phyloP scores from a whole-genome alignment of 2,797 vertebrate species.

The Lacerta bilineata region DNA sequence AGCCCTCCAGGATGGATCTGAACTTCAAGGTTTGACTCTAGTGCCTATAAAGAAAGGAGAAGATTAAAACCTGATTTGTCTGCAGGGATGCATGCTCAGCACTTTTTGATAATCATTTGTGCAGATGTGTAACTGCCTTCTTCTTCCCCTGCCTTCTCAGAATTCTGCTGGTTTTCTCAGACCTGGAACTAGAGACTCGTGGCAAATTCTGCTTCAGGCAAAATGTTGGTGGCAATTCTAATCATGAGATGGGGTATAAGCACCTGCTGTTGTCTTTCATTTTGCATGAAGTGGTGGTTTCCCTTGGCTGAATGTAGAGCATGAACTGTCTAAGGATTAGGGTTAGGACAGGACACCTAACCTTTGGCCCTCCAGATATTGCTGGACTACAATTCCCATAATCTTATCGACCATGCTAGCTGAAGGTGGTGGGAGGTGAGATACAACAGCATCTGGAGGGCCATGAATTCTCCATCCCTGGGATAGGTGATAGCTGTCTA shows the following conservation, averaged over 20 bases:
- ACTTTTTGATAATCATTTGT: neutral
- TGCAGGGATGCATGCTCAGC: neutral
- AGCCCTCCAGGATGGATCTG: conserved; percentile 12
- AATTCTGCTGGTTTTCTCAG: neutral
- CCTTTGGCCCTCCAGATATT: neutral
- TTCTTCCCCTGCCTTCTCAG: neutral
- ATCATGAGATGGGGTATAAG: neutral
- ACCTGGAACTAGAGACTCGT: neutral
- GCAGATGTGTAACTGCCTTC: neutral
- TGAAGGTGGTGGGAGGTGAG: neutral
- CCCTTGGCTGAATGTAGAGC: neutral
- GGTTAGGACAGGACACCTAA: neutral
- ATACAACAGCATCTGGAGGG: neutral
- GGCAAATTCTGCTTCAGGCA: neutral
- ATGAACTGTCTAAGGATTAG: neutral
- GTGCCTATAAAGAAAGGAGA: neutral
- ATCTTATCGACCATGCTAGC: neutral
- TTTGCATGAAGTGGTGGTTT: neutral
- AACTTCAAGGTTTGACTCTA: neutral
- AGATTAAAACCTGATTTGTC: neutral
- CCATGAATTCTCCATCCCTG: neutral
- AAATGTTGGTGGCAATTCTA: neutral
- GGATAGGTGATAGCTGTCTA: neutral
- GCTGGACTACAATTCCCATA: neutral
- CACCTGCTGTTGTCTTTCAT: neutral